Evolutionary conservation across 2,888 invertebrate species (phyloP), one percentile per base, ranked within the genome.

Genomic region (Watsonalla binaria): DNA sequence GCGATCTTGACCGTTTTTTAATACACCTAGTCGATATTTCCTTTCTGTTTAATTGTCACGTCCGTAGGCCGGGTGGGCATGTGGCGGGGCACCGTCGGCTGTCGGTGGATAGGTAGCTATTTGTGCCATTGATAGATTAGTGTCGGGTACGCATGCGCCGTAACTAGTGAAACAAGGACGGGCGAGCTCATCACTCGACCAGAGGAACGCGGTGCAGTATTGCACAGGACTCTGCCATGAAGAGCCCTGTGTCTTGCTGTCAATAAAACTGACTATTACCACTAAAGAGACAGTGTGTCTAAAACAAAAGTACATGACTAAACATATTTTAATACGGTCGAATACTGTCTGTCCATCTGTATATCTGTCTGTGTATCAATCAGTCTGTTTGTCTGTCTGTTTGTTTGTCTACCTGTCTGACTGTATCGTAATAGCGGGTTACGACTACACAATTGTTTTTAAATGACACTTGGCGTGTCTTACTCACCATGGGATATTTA

Each of bases 21-120:
- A 24, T 24, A 24, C 24, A 55, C 66, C 62, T 62, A 62, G 59
- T 55, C 70, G 68, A 68, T 74, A 77, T 76, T 81, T 78, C 80
- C 79, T 82, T 80, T 82, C 76, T 58, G 65, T 68, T 63, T 82
- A 84, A 84, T 82, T 80, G 75, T 71, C 67, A 73, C 74, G 74
- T 76, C 80, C 76, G 72, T 63, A 58, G 55, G 54, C 51, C 35
- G 37, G 42, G 35, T 15, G 6, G n/a, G n/a, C n/a, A n/a, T 47
- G 48, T n/a, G 35, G 24, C 48, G 24, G 24, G 24, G 24, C 24
- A 24, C 24, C 24, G 24, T 24, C 24, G 37, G 50, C 51, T 33
- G 55, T 45, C 54, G 50, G 48, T 54, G 53, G 56, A 56, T 60
- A 56, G 65, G 64, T 68, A 5, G 11, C 42, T 42, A 42, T 11